Evolutionary conservation across 2,888 invertebrate species (phyloP), one percentile per base, ranked within the genome.

Genomic region (Furcula furcula): DNA sequence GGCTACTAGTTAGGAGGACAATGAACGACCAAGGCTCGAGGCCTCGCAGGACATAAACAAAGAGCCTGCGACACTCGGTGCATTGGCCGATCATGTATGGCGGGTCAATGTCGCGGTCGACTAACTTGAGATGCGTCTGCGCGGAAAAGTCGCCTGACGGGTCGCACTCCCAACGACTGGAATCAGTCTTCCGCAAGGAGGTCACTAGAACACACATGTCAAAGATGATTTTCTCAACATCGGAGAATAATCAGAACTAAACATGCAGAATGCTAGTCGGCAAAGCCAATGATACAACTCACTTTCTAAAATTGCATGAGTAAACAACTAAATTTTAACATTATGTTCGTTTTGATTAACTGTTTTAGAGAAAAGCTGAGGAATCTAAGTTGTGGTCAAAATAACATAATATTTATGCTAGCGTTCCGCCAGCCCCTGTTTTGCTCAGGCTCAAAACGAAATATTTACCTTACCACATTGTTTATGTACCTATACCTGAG

Each of bases 61-160:
- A 85, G 83, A 86, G 82, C 67, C 86, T 86, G 79, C 80, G 79
- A 84, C 82, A 82, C 65, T 61, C 77, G 64, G 87, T 82, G 87
- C 87, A 85, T 80, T 84, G 87, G 69, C 87, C 87, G 84, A 77
- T 75, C 80, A 74, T 68, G 76, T 76, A 77, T 74, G 76, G 64
- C 76, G 75, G 87, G 84, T 88, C 88, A 87, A 86, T 87, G 87
- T 87, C 87, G 86, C 78, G 86, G 80, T 63, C 82, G 65, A 65
- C 64, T 74, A 72, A 70, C 81, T 76, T 75, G 63, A 76, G 78
- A 73, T 76, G 76, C 74, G 75, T 64, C 76, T 75, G 71, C 56
- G 56, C 70, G 71, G 70, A 78, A 76, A 78, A 83, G 74, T 75
- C 77, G 49, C 67, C 70, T 55, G 57, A 76, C 82, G 55, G 75